Evolutionary conservation across 2,113 vertebrate species (phyloP), one percentile per base, ranked within the genome.

Genomic region (Ciconia maguari): DNA sequence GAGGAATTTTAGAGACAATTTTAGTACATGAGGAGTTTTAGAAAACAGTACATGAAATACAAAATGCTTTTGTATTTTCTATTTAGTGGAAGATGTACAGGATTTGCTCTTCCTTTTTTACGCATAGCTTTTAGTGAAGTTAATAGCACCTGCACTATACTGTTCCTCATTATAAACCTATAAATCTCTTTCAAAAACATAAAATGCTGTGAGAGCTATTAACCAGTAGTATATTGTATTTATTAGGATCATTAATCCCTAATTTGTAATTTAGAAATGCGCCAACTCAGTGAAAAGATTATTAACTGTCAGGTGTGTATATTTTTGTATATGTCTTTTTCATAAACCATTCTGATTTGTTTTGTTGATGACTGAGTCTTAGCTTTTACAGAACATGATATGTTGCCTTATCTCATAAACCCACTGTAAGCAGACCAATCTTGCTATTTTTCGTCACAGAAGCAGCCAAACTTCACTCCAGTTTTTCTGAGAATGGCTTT

Each of bases 111-210:
- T 65, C 52, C 11, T 66, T 60, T 90, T 89, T 89, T 90, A 30
- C 2, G 8, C 26, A 4, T 69, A 86, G 49, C 38, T 87, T 89
- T 85, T 80, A 54, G 32, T 70, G 58, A 60, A 44, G 55, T 92
- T 93, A 92, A 60, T 89, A 92, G 61, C 89, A 88, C 74, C 74
- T 95, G 71, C 51, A 79, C 64, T 89, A 26, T 86, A 83, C 94
- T 92, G 61, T 83, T 92, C 64, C 49, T 95, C 80, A 86, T 94
- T 96, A 87, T 95, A 97, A 96, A 91, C 17, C 30, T 89, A 88
- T 95, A 96, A 93, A 95, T 96, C 77, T 87, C 68, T 81, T 93
- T 96, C 55, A 83, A 89, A 93, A 92, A n/a, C 68, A 86, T 81
- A 86, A 91, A 94, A 72, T 76, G 74, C 76, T 68, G 29, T 61